phyloP scores from a whole-genome alignment of 2,888 invertebrate species.

The Mesoligia furuncula region DNA sequence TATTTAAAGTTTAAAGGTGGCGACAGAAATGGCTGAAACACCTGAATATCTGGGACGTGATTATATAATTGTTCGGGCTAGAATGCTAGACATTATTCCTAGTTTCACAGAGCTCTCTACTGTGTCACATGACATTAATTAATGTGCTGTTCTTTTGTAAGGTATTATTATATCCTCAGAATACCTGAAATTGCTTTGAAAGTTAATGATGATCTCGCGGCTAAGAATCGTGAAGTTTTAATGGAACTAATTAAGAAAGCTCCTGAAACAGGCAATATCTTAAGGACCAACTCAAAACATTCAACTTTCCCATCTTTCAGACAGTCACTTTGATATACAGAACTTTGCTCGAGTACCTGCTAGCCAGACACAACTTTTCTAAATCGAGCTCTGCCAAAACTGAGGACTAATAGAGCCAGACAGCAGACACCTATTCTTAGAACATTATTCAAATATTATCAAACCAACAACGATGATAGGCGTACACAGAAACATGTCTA shows the following conservation, averaged over 20 bases:
- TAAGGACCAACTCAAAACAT: conserved; percentile 18
- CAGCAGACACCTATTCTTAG: conserved; percentile 13
- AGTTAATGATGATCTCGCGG: conserved; percentile 11
- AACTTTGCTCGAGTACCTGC: conserved; percentile 2
- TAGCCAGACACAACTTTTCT: conserved; percentile 14
- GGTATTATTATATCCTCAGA: not conserved
- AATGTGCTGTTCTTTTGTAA: not conserved
- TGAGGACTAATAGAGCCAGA: not conserved
- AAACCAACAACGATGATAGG: conserved; percentile 13
- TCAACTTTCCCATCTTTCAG: not conserved
- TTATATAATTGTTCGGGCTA: conserved; percentile 20
- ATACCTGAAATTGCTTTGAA: conserved; percentile 14
- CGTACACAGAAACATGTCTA: conserved; percentile 12
- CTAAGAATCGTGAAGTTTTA: conserved; percentile 16
- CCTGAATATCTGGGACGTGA: conserved; percentile 46
- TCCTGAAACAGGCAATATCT: not conserved
- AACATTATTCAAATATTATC: conserved; percentile 18
- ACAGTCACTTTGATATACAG: not conserved
- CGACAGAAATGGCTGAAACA: conserved; percentile 49
- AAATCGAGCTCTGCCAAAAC: conserved; percentile 12
- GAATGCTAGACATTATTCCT: conserved; percentile 4
- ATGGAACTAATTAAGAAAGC: conserved; percentile 25
- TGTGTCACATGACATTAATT: not conserved
- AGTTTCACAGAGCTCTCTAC: not conserved
- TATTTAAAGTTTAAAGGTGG: conserved; percentile 52